Evolutionary conservation across 1,140 invertebrate species (phyloP).

Genomic region (Acyrthosiphon pisum): DNA sequence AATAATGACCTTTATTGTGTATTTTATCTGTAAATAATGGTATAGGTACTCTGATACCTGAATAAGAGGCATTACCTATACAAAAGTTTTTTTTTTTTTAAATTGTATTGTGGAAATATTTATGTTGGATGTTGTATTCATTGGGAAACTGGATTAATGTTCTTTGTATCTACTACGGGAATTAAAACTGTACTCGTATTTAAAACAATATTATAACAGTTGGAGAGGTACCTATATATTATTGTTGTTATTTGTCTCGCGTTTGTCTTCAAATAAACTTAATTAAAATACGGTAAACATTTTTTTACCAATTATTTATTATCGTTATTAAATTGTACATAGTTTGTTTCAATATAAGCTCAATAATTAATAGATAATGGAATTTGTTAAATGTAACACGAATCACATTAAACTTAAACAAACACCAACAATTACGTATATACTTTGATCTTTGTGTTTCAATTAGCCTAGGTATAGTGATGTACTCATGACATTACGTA

Average conservation of each 20-base stretch:
- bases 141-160: too few species aligned
- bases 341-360: not conserved
- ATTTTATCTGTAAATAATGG: not conserved
- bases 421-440: not conserved
- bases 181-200: conserved; percentile 2
- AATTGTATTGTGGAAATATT: not conserved
- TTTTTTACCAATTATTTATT: not conserved
- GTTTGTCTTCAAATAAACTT: not conserved
- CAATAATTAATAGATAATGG: too few species aligned
- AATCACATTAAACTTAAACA: not conserved
- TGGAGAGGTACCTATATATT: not conserved
- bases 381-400: not conserved
- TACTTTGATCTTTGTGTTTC: not conserved
- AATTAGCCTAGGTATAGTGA: not conserved
- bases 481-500: not conserved
- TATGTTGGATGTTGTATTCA: not conserved
- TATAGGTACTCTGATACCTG: not conserved
- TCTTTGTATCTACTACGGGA: not conserved
- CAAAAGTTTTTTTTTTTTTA: not conserved
- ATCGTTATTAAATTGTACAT: not conserved
- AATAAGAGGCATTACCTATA: not conserved
- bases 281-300: not conserved
- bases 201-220: not conserved
- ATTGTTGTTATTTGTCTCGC: not conserved
- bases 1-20: conserved; percentile 4